Base-by-base conservation (phyloP, 2,888 invertebrate genomes). In the Serrognathus titanus region DNA sequence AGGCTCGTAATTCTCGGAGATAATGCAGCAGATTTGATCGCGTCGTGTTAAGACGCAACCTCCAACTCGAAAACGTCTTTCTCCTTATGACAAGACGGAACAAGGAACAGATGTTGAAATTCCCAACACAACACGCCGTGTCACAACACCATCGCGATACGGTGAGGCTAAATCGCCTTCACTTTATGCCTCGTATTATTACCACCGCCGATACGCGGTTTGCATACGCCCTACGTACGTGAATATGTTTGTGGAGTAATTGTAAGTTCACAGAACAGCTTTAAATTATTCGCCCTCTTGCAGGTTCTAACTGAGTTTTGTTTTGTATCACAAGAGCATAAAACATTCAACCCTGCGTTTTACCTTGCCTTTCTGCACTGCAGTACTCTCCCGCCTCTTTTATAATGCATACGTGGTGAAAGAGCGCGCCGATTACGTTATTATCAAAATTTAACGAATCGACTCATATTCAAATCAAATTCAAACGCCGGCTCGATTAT, bases 161-260 rank as follows among this genome's bases (percentile, higher is more conserved):
- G 8, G 13, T 43, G 45, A 50, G 47, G 37, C 51, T 37, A 50
- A 55, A 51, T 55, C 55, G 55, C 45, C 54, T 58, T 61, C 62
- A 62, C 67, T 67, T 63, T 65, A 66, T 66, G 65, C 60, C 67
- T 65, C 67, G 65, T 69, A 69, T 69, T 68, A 69, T 69, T 65
- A 67, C 65, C 64, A 64, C 65, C 66, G 64, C 65, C 67, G 63
- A 66, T 69, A 66, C 69, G 67, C 65, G 66, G 65, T 64, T 66
- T 61, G 66, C 69, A 66, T 68, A 67, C 66, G 57, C 60, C 55
- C 61, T 40, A 39, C 46, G 36, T 61, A 63, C 67, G 59, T 64
- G 62, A 62, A 65, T 64, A 63, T 67, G 66, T 71, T 68, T 66
- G 65, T 65, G 63, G 63, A 56, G 66, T 69, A 66, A 67, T 66